Percentiles rank a stretch among this genome's conserved stretches.
phyloP scores from a whole-genome alignment of 2,113 vertebrate genomes.

The Cavia aperea region DNA sequence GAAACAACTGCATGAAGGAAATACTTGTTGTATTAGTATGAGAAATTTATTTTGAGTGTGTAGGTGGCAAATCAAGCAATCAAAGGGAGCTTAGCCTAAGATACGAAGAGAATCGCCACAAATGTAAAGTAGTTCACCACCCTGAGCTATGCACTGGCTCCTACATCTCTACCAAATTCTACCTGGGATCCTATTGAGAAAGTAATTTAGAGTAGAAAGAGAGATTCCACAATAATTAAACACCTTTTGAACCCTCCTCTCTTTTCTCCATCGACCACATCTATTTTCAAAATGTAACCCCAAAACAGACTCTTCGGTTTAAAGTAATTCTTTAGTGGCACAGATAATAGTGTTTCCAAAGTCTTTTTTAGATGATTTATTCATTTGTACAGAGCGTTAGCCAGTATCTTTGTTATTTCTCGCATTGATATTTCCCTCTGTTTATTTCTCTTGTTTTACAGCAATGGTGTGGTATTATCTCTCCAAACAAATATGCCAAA shows the following conservation, averaged over 20 bases:
- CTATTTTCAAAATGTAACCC: background rate
- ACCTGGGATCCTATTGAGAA: background rate
- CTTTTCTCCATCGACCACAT: background rate
- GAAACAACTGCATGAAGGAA: conserved; percentile 47
- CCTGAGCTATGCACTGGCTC: rapidly evolving
- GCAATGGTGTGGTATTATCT: background rate
- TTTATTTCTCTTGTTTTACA: conserved; percentile 35
- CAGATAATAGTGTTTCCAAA: background rate
- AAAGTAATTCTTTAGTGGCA: background rate
- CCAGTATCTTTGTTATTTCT: conserved; percentile 25
- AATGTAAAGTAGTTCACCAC: background rate
- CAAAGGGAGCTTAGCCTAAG: background rate
- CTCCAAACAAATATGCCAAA: conserved; percentile 23
- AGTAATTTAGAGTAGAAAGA: background rate
- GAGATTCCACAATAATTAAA: background rate
- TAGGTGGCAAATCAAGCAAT: conserved; percentile 19
- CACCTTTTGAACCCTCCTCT: background rate
- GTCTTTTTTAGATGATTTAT: background rate
- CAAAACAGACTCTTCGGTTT: background rate
- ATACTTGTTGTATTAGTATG: conserved; percentile 10
- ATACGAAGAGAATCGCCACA: background rate
- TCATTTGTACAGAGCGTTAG: conserved; percentile 23
- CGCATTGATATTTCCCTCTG: background rate
- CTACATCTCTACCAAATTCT: background rate
- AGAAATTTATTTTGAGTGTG: conserved; percentile 17